Evolutionary conservation across 2,797 vertebrate species (phyloP), one percentile per base, ranked within the genome.

Genomic region (Sphenodon punctatus): DNA sequence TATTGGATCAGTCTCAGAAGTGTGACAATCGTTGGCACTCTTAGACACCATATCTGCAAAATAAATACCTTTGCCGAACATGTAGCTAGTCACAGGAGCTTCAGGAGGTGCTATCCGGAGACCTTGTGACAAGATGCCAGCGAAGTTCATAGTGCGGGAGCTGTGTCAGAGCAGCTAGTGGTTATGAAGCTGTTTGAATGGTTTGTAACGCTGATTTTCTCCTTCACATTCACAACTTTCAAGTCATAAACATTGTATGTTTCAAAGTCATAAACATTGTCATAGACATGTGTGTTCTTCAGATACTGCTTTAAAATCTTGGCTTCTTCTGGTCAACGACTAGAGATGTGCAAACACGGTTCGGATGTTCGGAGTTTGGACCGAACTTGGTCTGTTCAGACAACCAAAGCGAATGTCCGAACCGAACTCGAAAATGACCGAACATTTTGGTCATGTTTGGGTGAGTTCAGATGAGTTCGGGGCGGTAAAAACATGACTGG

Each of bases 21-120:
- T 97, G 93, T 99, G 98, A 94, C 99, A 99, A 96, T 99, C 99
- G 96, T 99, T 99, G 22, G 98, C 99, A 86, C 98, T 99, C 96
- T 99, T 99, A 41, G 99, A 99, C 67, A 99, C 99, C 98, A 99
- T 99, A 93, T 99, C 99, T 1, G 99, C 99, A 87, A 99, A 99
- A 92, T 99, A 99, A 91, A 99, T 97, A 83, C 99, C 99, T 95
- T 99, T 99, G 53, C 99, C 99, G 3, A 99, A 99, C 99, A 99
- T 99, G 95, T 99, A 99, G 90, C 99, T 99, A 0, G 99, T 99
- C 97, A 99, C 98, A 8, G 98, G 99, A 1, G 99, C 99, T 89
- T 99, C 98, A 5, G 98, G 98, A 0, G 99, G 99, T 7, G 99
- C 99, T 27, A 99, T 99, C 69, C 98, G 97, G 45, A 99, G 97